Base-by-base conservation (phyloP, 2,797 vertebrate species). In the Poeciliopsis gracilis region DNA sequence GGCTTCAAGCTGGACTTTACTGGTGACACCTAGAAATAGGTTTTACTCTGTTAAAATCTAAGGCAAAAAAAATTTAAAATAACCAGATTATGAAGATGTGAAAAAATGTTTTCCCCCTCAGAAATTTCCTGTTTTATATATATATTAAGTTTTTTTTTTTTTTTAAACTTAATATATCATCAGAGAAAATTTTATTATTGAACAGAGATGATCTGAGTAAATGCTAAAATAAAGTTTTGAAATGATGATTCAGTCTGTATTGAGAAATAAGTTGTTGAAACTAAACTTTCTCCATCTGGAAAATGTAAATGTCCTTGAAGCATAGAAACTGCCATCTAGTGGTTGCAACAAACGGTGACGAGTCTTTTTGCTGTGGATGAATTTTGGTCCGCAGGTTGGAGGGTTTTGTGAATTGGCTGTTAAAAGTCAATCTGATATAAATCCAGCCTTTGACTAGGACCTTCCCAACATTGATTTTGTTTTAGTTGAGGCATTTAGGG, bases 11-110 rank as follows among this genome's bases (percentile, higher is more conserved):
- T 71, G n/a, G 61, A 86, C 53, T 78, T 57, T 33, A 43, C 70
- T 76, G 71, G 51, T 84, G 84, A 66, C 88, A 87, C 75, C 23
- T 61, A 67, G 30, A 85, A 55, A 77, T 28, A 72, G 72, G 1
- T 0, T 12, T 59, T 28, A 59, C 51, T 73, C 25, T 20, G 69
- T 73, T 45, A 53, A 72, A 80, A 73, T 75, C 13, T 83, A 76
- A 80, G 13, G 41, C 25, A 57, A 47, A 4, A 10, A 9, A 41
- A 41, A 41, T 1, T 30, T 1, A 41, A 41, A 41, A 41, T 1
- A 63, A 76, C 80, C 53, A 41, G 51, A 10, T 41, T 41, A 41
- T 18, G 33, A 20, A 23, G 33, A 9, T 11, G 20, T 38, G 33
- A 66, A 38, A 51, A 5, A 38, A 20, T 66, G 38, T 66, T 38